Evolutionary conservation across 2,888 invertebrate species (phyloP), one percentile per base, ranked within the genome.

Genomic region (Monopis laevigella): DNA sequence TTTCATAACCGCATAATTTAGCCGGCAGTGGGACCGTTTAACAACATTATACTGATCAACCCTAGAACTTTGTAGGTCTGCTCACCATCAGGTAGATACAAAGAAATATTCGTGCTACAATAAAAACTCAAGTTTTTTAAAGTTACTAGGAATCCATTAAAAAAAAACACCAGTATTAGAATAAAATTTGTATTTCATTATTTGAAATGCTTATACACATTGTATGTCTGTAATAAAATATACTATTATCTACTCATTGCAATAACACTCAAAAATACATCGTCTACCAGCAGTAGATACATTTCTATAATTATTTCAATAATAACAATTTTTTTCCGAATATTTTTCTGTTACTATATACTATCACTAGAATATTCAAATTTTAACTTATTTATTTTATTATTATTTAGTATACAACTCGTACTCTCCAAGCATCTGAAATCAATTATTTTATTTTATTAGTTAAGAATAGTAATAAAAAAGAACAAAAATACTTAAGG

Each of bases 211-310:
- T 68, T 56, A 72, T 75, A 73, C 71, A 73, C 65, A 65, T 66
- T 40, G 65, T 72, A 69, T 66, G 55, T 65, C 55, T 62, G 70
- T 75, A 72, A 72, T 77, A 78, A 75, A 78, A 80, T 77, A 80
- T 63, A 65, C 71, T 74, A 72, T 71, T 48, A 55, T 58, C 71
- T 73, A 73, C 64, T 58, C 50, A 53, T 60, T 57, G 58, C 56
- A 69, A 77, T 73, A 77, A 78, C 75, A 75, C 68, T 65, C 72
- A 64, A 77, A 77, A 77, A 78, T 77, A 77, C 73, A 72, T 60
- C 62, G 64, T 65, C 65, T 41, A 19, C 54, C 59, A 66, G 68
- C 66, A 59, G 64, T 65, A 60, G 54, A 62, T 72, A 74, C 61
- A 69, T 12, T 63, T 62, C 55, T 54, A 56, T 57, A 52, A 51